Percentiles rank a stretch among this genome's conserved stretches.
phyloP scores from a whole-genome alignment of 2,113 vertebrate species.

The Epinephelus moara region DNA sequence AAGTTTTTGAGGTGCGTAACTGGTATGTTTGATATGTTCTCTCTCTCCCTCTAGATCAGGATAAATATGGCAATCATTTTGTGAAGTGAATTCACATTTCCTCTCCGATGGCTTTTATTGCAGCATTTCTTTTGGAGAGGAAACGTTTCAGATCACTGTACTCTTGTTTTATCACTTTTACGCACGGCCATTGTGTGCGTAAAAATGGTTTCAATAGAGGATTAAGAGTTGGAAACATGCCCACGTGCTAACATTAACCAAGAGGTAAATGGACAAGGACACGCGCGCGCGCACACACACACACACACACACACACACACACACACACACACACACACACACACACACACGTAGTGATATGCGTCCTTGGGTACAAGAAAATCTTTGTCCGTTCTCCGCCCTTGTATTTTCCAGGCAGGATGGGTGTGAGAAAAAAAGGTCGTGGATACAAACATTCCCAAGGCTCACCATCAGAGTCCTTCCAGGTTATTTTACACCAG shows the following conservation, averaged over 20 bases:
- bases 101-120: constrained; percentile 6
- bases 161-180: constrained; percentile 40
- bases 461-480: constrained; percentile 33
- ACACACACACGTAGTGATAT: constrained; percentile 41
- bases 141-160: not conserved
- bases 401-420: constrained; percentile 73
- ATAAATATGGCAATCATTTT: not conserved
- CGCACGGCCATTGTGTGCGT: constrained; percentile 33
- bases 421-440: constrained; percentile 64
- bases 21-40: constrained; percentile 6
- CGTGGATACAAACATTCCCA: constrained; percentile 50
- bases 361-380: constrained; percentile 71
- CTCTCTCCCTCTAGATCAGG: not conserved
- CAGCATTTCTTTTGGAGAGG: not conserved
- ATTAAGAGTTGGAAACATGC: constrained; percentile 1
- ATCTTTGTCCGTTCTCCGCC: constrained; percentile 70
- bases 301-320: constrained; percentile 38
- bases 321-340: constrained; percentile 12
- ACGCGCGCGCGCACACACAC: constrained; percentile 36
- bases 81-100: not conserved
- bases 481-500: constrained; percentile 22
- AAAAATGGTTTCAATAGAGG: constrained; percentile 27
- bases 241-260: constrained; percentile 16
- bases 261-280: constrained; percentile 20
- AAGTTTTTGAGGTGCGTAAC: constrained; percentile 8